Evolutionary conservation across 2,888 invertebrate genomes (phyloP).

Genomic region (Micoletzkya japonica): DNA sequence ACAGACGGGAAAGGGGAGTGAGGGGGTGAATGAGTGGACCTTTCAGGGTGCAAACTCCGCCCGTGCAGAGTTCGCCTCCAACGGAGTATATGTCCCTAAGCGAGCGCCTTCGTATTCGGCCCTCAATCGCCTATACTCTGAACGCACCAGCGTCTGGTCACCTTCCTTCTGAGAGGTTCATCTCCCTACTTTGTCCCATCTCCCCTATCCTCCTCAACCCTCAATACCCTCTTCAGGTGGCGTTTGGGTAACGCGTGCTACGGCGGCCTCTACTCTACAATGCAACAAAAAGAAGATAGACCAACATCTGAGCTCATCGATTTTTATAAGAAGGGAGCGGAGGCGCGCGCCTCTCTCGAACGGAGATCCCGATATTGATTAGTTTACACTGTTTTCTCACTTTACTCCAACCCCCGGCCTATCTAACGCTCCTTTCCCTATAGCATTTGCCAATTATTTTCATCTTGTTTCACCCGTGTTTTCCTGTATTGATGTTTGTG

Average conservation of each 20-base stretch:
- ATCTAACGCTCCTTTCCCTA: background rate
- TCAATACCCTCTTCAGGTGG: slow-evolving; percentile 38
- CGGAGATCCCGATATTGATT: slow-evolving; percentile 8
- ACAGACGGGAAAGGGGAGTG: too few species aligned
- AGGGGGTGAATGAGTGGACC: too few species aligned
- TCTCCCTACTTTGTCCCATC: too few species aligned
- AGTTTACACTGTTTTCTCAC: background rate
- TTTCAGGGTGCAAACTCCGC: slow-evolving; percentile 27
- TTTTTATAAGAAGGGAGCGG: slow-evolving; percentile 23
- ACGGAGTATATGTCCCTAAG: slow-evolving; percentile 33
- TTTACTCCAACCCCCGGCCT: background rate
- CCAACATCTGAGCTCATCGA: slow-evolving; percentile 17
- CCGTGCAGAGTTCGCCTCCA: slow-evolving; percentile 19
- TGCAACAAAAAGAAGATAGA: slow-evolving; percentile 25
- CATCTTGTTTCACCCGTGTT: too few species aligned
- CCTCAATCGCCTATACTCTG: slow-evolving; percentile 52
- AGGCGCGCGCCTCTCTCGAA: slow-evolving; percentile 16
- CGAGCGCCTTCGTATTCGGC: slow-evolving; percentile 46
- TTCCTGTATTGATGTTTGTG: too few species aligned
- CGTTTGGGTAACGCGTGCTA: slow-evolving; percentile 47
- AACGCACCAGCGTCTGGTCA: slow-evolving; percentile 51
- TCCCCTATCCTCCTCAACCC: background rate
- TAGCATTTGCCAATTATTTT: too few species aligned
- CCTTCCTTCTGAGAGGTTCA: slow-evolving; percentile 48
- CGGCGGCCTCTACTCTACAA: slow-evolving; percentile 41